Evolutionary conservation across 2,888 invertebrate genomes (phyloP), one percentile per base, ranked within the genome.

Genomic region (Andrena chrysosceles): DNA sequence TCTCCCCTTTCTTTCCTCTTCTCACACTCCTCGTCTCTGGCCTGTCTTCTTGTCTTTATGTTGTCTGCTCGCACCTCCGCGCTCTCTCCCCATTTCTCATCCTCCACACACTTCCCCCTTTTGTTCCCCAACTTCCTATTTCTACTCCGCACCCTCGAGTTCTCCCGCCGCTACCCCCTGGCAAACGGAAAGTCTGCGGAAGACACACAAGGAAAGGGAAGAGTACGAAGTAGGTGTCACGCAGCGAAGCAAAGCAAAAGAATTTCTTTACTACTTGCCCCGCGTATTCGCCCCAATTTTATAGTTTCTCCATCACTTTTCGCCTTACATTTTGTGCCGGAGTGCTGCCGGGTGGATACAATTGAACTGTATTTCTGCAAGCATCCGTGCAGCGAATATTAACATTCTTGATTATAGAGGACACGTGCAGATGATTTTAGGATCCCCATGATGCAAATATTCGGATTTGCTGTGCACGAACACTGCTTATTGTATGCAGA

Each of bases 171-270:
- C 10, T 26, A 10, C 10, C 13, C 8, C 23, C 20, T 26, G 29
- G 31, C 60, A 60, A 20, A 60, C 60, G 29, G 60, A 60, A 60
- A 60, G 26, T 60, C 29, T 60, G 60, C 60, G 29, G 29, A 60
- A 60, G 60, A 60, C 60, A 26, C 60, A 29, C 60, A 60, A 31
- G 29, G 42, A 60, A 26, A 29, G 13, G 6, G 13, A 29, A 16
- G 29, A 16, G 16, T 56, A 52, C 52, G 31, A 60, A 54, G 54
- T 54, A 10, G 20, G 8, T 54, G 20, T 29, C 23, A 26, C 56
- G 56, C 23, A 16, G 60, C 29, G 60, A 5, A 60, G 13, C 13
- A 16, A 29, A 31, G 29, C 29, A 13, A 60, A 60, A n/a, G 56
- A 23, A 56, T 56, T 56, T 23, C 23, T 56, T 26, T 26, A 10